Evolutionary conservation across 2,888 invertebrate genomes (phyloP).

Genomic region (Drosophila seclusa): DNA sequence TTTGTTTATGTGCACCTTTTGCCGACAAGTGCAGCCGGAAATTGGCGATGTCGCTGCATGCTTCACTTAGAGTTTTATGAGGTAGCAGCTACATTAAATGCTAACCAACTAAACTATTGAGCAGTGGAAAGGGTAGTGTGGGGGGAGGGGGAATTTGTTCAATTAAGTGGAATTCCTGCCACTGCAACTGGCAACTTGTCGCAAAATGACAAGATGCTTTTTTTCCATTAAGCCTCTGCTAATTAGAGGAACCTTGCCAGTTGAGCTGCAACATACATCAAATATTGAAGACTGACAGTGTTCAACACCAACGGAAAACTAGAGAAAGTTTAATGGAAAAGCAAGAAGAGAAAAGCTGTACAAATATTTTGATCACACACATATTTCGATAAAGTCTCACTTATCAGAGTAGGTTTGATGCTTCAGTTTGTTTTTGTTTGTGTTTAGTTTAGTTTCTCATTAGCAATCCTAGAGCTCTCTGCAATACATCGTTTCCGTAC

Average conservation of each 20-base stretch:
- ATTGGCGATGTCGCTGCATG: constrained; percentile 25
- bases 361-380: too few species aligned
- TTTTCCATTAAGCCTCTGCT: not conserved
- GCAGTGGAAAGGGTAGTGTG: not conserved
- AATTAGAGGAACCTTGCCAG: not conserved
- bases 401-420: not conserved
- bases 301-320: not conserved
- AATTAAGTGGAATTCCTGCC: not conserved
- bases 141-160: not conserved
- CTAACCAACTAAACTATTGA: constrained; percentile 31
- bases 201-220: not conserved
- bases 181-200: constrained; percentile 22
- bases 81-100: constrained; percentile 34
- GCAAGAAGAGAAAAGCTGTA: not conserved
- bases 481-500: not conserved
- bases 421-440: not conserved
- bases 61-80: constrained; percentile 15
- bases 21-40: constrained; percentile 26
- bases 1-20: constrained; percentile 5
- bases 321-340: not conserved
- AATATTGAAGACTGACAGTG: not conserved
- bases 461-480: constrained; percentile 9
- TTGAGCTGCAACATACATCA: not conserved
- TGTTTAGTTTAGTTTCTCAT: not conserved
- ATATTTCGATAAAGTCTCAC: not conserved